These are phyloP conservation scores for Dendrolimus punctatus DNA, from an alignment of 1,140 invertebrate genomes.

Conservation along the genomic window DNA sequence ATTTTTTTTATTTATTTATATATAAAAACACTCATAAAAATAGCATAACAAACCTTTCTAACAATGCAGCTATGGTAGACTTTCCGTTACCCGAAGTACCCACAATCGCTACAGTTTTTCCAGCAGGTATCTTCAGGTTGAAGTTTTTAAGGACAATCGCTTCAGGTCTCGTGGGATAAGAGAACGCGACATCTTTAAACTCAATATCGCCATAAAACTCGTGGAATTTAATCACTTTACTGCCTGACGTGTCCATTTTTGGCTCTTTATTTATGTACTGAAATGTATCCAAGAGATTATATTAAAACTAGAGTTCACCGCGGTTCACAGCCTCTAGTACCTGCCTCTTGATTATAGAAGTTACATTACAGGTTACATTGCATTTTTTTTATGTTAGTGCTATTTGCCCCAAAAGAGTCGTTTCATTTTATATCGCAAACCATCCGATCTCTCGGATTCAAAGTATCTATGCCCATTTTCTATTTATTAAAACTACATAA, in stretches of 20 bases:
- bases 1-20: too few species aligned
- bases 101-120: conserved; percentile 93
- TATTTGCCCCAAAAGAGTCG: too few species aligned
- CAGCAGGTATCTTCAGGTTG: conserved; percentile 84
- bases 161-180: conserved; percentile 89
- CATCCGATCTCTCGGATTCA: too few species aligned
- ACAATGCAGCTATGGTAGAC: conserved; percentile 88
- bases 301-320: too few species aligned
- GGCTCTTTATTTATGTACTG: conserved; percentile 87
- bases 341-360: too few species aligned
- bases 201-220: conserved; percentile 86
- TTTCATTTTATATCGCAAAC: too few species aligned
- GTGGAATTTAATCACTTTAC: conserved; percentile 81
- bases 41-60: conserved; percentile 78
- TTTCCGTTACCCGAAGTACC: conserved; percentile 94
- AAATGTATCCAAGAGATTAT: conserved; percentile 26
- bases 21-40: not conserved
- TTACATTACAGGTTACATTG: too few species aligned
- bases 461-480: too few species aligned
- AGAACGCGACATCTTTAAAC: conserved; percentile 89
- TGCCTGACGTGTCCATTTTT: conserved; percentile 79
- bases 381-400: too few species aligned
- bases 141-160: conserved; percentile 88
- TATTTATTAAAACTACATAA: too few species aligned
- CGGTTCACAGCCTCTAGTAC: too few species aligned